These are phyloP conservation scores for Chaetops frenatus DNA, from an alignment of 2,113 vertebrate genomes.

Conservation along the genomic window DNA sequence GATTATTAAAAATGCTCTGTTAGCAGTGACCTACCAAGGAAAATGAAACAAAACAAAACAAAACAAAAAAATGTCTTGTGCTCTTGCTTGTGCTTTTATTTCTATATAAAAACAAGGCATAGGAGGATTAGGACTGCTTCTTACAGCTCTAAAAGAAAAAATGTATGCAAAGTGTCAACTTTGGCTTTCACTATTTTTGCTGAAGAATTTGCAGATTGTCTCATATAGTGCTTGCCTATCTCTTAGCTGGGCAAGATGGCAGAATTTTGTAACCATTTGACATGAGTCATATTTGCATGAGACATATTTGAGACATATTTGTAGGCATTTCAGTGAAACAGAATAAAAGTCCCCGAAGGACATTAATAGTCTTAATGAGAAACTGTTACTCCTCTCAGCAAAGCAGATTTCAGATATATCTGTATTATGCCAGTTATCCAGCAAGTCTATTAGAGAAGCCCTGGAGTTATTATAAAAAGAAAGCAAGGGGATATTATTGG, in stretches of 20 bases:
- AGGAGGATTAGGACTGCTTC: not conserved
- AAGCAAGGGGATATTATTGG: not conserved
- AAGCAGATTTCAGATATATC: not conserved
- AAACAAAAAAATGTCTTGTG: not conserved
- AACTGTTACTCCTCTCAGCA: not conserved
- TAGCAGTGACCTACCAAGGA: not conserved
- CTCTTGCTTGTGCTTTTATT: not conserved
- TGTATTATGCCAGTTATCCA: not conserved
- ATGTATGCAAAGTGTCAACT: not conserved
- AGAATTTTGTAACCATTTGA: not conserved
- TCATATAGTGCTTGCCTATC: not conserved
- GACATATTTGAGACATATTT: too few relatives aligned
- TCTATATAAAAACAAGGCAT: not conserved
- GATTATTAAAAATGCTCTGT: not conserved
- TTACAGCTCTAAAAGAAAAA: not conserved
- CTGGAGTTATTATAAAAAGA: not conserved
- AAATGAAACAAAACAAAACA: not conserved
- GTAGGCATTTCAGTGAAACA: not conserved
- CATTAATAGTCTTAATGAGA: not conserved
- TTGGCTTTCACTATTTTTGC: not conserved
- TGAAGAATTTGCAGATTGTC: not conserved
- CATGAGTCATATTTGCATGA: too few relatives aligned
- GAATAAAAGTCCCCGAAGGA: not conserved
- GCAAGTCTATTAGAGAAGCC: not conserved
- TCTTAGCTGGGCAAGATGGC: not conserved